These are phyloP conservation scores for Mimas tiliae DNA, from an alignment of 2,888 invertebrate species.

Conservation along the genomic window DNA sequence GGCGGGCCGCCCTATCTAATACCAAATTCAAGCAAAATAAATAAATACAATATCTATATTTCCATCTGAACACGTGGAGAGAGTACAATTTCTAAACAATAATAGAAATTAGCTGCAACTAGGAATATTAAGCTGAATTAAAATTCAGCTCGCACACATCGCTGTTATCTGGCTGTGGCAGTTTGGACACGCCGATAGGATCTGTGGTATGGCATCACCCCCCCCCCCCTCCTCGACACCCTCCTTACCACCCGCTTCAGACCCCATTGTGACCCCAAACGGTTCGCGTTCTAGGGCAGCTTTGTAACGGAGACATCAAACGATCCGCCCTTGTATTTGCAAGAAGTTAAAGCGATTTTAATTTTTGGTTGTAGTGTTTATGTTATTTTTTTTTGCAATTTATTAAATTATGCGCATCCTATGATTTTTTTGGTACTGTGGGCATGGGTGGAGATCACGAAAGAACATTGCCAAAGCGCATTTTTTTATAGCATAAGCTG, in stretches of 20 bases:
- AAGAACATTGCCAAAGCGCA: too few relatives aligned
- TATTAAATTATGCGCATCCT: too few relatives aligned
- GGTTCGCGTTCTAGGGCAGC: slow-evolving; percentile 45
- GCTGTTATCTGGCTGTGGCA: slow-evolving; percentile 76
- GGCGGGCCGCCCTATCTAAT: too few relatives aligned
- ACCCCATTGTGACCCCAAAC: slow-evolving; percentile 31
- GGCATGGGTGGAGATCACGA: too few relatives aligned
- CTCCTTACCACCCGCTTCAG: slow-evolving; percentile 41
- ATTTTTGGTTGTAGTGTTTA: slow-evolving; percentile 27
- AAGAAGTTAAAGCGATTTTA: slow-evolving; percentile 61
- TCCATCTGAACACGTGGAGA: slow-evolving; percentile 8
- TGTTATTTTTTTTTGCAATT: not conserved
- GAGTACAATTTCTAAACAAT: slow-evolving; percentile 38
- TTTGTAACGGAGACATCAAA: slow-evolving; percentile 70
- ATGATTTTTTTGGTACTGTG: too few relatives aligned
- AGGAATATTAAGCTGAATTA: slow-evolving; percentile 60
- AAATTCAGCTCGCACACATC: slow-evolving; percentile 70
- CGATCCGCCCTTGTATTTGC: slow-evolving; percentile 65
- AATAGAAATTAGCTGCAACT: slow-evolving; percentile 59
- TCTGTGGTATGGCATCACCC: slow-evolving; percentile 55
- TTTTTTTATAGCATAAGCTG: too few relatives aligned
- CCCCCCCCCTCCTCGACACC: slow-evolving; percentile 43
- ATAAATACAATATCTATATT: slow-evolving; percentile 1
- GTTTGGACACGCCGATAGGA: slow-evolving; percentile 74
- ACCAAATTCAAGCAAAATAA: not conserved